phyloP scores from a whole-genome alignment of 2,113 vertebrate genomes.

The Numida meleagris region DNA sequence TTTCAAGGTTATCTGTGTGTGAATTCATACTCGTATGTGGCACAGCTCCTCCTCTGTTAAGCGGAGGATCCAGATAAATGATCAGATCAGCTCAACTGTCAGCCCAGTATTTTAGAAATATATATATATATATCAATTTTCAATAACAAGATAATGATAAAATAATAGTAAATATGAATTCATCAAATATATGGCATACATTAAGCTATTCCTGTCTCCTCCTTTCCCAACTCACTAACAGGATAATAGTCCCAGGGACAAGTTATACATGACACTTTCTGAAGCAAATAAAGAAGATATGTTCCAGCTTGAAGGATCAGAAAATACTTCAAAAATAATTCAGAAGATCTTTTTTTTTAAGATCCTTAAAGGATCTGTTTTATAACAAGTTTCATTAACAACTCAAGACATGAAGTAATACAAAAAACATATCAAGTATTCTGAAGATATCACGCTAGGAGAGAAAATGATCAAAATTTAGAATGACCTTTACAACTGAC shows the following conservation, averaged over 20 bases:
- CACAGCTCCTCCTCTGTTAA: not conserved
- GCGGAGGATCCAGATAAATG: not conserved
- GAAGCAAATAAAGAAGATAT: not conserved
- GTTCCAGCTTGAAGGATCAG: not conserved
- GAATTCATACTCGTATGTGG: not conserved
- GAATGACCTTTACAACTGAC: conserved; percentile 17
- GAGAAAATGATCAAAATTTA: not conserved
- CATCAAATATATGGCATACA: not conserved
- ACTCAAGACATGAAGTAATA: not conserved
- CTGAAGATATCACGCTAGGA: not conserved
- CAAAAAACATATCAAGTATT: not conserved
- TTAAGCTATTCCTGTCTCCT: not conserved
- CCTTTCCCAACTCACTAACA: not conserved
- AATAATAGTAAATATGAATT: not conserved
- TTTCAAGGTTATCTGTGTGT: not conserved
- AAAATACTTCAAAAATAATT: not conserved
- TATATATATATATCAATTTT: not conserved
- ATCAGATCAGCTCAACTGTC: not conserved
- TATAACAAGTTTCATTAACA: not conserved
- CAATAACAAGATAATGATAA: not conserved
- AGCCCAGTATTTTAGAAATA: not conserved
- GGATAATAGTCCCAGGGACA: not conserved
- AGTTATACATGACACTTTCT: not conserved
- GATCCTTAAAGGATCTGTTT: not conserved
- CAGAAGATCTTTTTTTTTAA: not conserved